Conservation (phyloP, 2,113 vertebrate genomes). For the Passerina amoena region DNA sequence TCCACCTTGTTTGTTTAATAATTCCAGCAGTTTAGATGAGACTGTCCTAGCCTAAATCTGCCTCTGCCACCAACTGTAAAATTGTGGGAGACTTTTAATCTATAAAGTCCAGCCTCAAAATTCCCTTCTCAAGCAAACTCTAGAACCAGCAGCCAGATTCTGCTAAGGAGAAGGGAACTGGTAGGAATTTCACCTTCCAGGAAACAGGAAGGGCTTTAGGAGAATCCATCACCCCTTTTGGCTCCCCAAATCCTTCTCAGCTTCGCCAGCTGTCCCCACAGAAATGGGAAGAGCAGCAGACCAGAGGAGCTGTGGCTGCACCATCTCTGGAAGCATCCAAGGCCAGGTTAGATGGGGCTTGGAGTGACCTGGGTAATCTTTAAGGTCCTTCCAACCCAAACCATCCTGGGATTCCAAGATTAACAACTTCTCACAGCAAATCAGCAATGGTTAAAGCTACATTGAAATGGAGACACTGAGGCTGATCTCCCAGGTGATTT, state of each 20-base stretch:
- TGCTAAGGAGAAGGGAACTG: not conserved
- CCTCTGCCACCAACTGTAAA: not conserved
- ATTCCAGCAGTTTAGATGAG: not conserved
- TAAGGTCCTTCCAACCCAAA: not conserved
- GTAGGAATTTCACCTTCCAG: not conserved
- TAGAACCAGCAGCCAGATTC: not conserved
- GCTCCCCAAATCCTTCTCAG: not conserved
- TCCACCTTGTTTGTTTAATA: not conserved
- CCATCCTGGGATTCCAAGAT: not conserved
- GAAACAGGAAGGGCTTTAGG: not conserved
- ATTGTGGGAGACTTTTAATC: not conserved
- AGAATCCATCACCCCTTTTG: not conserved
- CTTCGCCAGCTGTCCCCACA: not conserved
- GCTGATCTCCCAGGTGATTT: not conserved
- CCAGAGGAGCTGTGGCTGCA: not conserved
- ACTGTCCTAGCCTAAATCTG: not conserved
- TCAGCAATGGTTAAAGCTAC: not conserved
- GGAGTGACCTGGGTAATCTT: not conserved
- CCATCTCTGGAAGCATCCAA: not conserved
- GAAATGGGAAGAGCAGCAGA: not conserved
- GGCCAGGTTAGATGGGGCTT: not conserved
- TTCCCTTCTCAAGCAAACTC: not conserved
- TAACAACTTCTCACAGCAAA: not conserved
- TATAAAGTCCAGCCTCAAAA: not conserved
- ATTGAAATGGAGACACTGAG: not conserved